Conservation (phyloP, 2,888 invertebrate genomes). For the Malthinus flaveolus region DNA sequence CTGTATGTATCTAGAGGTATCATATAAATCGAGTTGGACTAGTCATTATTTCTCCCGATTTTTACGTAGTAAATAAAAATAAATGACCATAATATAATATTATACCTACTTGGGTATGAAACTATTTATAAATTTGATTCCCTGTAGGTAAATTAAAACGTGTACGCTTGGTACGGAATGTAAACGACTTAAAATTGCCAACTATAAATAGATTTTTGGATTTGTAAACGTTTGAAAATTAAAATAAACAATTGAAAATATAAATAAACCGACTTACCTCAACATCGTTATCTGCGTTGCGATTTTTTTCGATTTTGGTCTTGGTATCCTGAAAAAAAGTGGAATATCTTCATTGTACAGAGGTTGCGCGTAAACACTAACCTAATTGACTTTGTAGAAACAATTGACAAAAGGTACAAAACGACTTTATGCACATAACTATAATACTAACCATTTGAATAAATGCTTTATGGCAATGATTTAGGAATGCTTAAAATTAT, state of each 20-base stretch:
- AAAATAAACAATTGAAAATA: constrained; percentile 20
- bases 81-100: too few relatives aligned
- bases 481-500: constrained; percentile 34
- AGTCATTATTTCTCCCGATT: too few relatives aligned
- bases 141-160: constrained; percentile 1
- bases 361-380: constrained; percentile 36
- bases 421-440: constrained; percentile 25
- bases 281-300: constrained; percentile 60
- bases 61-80: too few relatives aligned
- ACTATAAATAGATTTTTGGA: constrained; percentile 23
- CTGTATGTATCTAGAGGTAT: too few relatives aligned
- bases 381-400: constrained; percentile 32
- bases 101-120: too few relatives aligned
- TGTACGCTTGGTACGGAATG: constrained; percentile 21
- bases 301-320: constrained; percentile 61
- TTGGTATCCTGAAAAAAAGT: constrained; percentile 62
- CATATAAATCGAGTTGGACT: too few relatives aligned
- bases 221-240: constrained; percentile 31
- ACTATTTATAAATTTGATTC: too few relatives aligned
- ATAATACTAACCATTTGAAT: constrained; percentile 35
- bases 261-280: constrained; percentile 56
- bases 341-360: constrained; percentile 38
- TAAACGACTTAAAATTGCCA: constrained; percentile 18
- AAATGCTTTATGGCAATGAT: constrained; percentile 16
- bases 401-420: constrained; percentile 21